A percentile compares a stretch with the other conserved stretches of the same genome.
Evolutionary conservation across 2,797 vertebrate species (phyloP).

Genomic region (Ibycter americanus): DNA sequence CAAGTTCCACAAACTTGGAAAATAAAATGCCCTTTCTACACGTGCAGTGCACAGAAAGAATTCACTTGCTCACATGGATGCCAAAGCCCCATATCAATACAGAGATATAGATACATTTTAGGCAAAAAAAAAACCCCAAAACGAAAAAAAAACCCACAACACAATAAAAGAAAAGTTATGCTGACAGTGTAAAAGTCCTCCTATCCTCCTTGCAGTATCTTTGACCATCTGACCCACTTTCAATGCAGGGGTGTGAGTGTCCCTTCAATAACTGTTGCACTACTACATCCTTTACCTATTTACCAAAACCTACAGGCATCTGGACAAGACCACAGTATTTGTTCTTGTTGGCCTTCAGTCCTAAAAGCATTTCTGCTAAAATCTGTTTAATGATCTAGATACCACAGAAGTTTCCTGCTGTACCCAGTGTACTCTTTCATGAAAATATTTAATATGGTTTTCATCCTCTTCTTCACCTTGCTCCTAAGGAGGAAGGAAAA

Average conservation of each 20-base stretch:
- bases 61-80: background rate
- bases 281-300: background rate
- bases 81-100: background rate
- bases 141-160: background rate
- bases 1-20: background rate
- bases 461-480: background rate
- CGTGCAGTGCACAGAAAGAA: background rate
- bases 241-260: rapidly evolving
- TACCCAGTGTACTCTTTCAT: background rate
- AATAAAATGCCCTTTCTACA: background rate
- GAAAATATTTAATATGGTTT: background rate
- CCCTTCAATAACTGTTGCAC: background rate
- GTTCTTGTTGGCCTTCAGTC: background rate
- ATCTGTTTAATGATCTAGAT: background rate
- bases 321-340: background rate
- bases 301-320: background rate
- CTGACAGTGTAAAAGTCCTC: background rate
- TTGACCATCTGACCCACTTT: background rate
- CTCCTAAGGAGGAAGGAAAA: background rate
- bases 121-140: background rate
- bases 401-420: background rate
- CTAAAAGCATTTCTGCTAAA: background rate
- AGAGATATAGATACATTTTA: background rate
- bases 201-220: background rate
- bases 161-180: background rate